phyloP scores from a whole-genome alignment of 1,140 invertebrate species.

The Drosophila funebris region DNA sequence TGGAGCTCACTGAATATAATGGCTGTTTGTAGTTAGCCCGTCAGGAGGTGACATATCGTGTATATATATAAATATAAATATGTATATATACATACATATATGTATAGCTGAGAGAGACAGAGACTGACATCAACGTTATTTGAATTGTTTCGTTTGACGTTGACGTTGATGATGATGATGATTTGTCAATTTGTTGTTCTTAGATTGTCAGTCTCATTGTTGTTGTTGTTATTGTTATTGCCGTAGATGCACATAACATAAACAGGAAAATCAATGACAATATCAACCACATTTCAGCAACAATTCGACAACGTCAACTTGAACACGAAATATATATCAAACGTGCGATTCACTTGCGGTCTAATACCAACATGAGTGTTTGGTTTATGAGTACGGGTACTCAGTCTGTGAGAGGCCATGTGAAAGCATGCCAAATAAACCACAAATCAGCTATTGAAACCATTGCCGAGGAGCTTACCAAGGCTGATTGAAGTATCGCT shows the following conservation, averaged over 20 bases:
- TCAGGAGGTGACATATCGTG: slow-evolving; percentile 28
- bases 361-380: not conserved
- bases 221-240: too few species aligned
- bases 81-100: not conserved
- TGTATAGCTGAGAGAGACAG: not conserved
- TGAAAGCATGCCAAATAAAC: slow-evolving; percentile 46
- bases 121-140: slow-evolving; percentile 31
- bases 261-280: slow-evolving; percentile 58
- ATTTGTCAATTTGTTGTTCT: slow-evolving; percentile 51
- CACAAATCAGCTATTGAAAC: slow-evolving; percentile 38
- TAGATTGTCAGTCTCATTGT: slow-evolving; percentile 12
- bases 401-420: slow-evolving; percentile 24
- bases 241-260: slow-evolving; percentile 18
- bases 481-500: slow-evolving; percentile 23
- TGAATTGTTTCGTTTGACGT: slow-evolving; percentile 43
- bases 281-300: slow-evolving; percentile 38
- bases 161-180: slow-evolving; percentile 56
- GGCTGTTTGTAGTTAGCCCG: slow-evolving; percentile 15
- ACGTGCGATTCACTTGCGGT: slow-evolving; percentile 37
- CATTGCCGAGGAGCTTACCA: slow-evolving; percentile 11
- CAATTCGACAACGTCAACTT: not conserved
- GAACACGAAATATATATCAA: slow-evolving; percentile 12
- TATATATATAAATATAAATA: not conserved
- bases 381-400: not conserved
- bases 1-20: slow-evolving; percentile 50